A percentile compares a stretch with the other conserved stretches of the same genome.
Evolutionary conservation across 2,888 invertebrate species (phyloP).

Genomic region (Campopleginae sp.): DNA sequence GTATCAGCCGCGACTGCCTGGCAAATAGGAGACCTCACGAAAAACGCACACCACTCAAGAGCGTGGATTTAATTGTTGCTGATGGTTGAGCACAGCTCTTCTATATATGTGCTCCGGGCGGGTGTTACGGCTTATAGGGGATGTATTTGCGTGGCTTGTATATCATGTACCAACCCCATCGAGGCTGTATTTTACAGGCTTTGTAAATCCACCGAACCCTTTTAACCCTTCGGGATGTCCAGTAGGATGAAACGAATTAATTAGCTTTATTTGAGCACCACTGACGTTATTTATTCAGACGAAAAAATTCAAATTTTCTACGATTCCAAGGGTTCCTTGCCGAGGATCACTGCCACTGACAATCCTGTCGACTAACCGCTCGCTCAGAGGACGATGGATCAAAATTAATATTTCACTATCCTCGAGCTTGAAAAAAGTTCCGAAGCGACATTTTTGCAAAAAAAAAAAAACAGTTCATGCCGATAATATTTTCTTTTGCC

Average conservation of each 20-base stretch:
- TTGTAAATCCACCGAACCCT: conserved; percentile 52
- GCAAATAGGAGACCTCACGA: conserved; percentile 48
- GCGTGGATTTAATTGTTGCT: conserved; percentile 63
- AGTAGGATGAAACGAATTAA: conserved; percentile 44
- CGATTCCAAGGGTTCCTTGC: conserved; percentile 17
- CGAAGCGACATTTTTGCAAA: neutral
- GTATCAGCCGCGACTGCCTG: conserved; percentile 34
- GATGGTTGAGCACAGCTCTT: conserved; percentile 64
- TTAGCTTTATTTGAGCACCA: conserved; percentile 52
- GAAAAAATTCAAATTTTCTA: neutral
- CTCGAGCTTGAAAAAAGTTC: neutral
- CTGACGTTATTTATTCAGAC: neutral
- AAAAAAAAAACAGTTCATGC: neutral
- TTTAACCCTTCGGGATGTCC: conserved; percentile 27
- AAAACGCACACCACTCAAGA: conserved; percentile 27
- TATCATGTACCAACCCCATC: conserved; percentile 39
- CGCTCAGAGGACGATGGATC: neutral
- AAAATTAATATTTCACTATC: neutral
- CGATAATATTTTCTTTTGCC: conserved; percentile 68
- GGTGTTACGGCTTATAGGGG: conserved; percentile 27
- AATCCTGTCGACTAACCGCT: neutral
- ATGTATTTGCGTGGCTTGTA: conserved; percentile 48
- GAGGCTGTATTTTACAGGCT: conserved; percentile 50
- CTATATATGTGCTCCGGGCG: conserved; percentile 11
- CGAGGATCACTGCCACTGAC: too few species aligned